A percentile compares a stretch with the other conserved stretches of the same genome.
Conservation (phyloP, 2,797 vertebrate species). For the Tragelaphus oryx region DNA sequence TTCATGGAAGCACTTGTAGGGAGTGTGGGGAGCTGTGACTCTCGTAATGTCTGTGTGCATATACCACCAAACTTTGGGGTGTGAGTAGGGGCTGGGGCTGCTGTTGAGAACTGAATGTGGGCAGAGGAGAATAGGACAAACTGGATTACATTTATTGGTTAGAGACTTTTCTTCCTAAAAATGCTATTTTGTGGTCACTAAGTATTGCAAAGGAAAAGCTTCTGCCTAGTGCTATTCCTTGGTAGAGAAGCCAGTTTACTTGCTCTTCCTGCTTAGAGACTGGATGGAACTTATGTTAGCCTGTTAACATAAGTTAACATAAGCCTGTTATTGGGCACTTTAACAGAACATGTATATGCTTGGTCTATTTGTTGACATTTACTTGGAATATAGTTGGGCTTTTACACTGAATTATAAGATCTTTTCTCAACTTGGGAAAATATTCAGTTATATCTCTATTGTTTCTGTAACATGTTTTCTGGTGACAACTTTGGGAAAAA, state of each 20-base stretch:
- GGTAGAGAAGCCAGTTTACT: not conserved
- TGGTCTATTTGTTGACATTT: not conserved
- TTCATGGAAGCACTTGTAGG: not conserved
- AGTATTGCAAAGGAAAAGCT: not conserved
- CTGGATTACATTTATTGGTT: not conserved
- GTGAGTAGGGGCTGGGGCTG: not conserved
- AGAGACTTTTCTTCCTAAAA: not conserved
- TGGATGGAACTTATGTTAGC: not conserved
- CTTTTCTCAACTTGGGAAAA: not conserved
- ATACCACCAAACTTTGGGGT: accelerated
- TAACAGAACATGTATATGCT: not conserved
- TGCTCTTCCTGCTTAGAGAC: not conserved
- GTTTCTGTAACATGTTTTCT: not conserved
- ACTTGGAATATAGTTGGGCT: not conserved
- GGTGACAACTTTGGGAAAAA: not conserved
- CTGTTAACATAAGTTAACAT: not conserved
- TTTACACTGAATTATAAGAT: not conserved
- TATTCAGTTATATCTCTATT: not conserved
- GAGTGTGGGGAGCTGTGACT: too few relatives aligned
- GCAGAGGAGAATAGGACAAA: not conserved
- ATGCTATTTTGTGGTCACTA: not conserved
- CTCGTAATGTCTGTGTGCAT: not conserved
- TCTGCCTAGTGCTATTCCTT: not conserved
- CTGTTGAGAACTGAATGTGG: not conserved
- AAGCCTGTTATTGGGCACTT: not conserved